Conservation (phyloP, 2,113 vertebrate species). For the Anseranas semipalmata region DNA sequence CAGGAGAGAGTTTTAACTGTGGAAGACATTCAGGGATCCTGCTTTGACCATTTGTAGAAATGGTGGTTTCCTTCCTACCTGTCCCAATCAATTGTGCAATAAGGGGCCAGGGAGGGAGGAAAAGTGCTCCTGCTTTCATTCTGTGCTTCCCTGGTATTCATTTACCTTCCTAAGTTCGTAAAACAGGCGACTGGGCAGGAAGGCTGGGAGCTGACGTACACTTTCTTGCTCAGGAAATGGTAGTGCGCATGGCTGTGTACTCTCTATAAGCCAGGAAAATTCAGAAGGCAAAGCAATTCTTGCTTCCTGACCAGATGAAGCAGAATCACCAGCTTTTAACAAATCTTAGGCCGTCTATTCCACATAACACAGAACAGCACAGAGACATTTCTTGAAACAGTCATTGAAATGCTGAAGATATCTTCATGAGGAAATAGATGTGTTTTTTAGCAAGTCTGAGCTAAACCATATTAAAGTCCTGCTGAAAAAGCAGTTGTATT, state of each 20-base stretch:
- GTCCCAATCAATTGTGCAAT: not conserved
- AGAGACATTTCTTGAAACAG: not conserved
- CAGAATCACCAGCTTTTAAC: not conserved
- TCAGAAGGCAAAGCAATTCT: not conserved
- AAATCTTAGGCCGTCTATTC: not conserved
- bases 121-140: not conserved
- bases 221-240: not conserved
- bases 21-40: not conserved
- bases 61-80: not conserved
- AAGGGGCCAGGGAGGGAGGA: rapidly evolving
- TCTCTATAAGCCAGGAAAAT: not conserved
- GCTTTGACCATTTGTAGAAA: not conserved
- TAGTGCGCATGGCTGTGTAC: not conserved
- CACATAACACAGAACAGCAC: not conserved
- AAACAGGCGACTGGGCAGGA: not conserved
- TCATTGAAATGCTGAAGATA: not conserved
- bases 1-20: not conserved
- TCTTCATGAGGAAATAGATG: not conserved
- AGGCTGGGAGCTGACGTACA: not conserved
- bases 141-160: not conserved
- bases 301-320: not conserved
- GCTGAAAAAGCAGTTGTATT: not conserved
- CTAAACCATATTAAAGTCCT: not conserved
- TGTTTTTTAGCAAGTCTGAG: not conserved
- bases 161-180: not conserved